Base-by-base conservation (phyloP, 2,888 invertebrate genomes). In the Camponotus fellah region DNA sequence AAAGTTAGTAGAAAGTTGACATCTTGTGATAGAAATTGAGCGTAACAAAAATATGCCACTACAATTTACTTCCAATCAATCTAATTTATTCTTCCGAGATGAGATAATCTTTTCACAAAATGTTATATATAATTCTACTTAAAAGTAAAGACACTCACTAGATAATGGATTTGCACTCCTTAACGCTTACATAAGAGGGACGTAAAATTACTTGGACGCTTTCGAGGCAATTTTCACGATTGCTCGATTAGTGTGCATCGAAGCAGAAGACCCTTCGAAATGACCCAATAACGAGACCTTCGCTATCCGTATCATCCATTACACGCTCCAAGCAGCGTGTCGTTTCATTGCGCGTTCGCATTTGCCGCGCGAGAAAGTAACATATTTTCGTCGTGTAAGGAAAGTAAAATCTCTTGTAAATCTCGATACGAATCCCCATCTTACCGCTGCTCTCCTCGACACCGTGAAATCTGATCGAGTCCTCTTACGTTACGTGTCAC, bases 401-500 rank as follows among this genome's bases (percentile, higher is more conserved):
- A 89, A 86, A 85, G 85, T 82, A 83, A 86, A 84, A 85, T 84
- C 65, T 72, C 49, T 76, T 82, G 17, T 14, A 46, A 40, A 43
- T 46, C 46, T 26, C 65, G 32, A 62, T 80, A 72, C 71, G 79
- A 82, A 84, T 84, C 74, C 75, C 62, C 68, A 46, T 71, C 49
- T 58, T 69, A 82, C 79, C 85, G 81, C 83, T 83, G 69, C 71
- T 76, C 64, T 34, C 60, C 46, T 65, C 26, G 46, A 65, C 77
- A 86, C 85, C 86, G 68, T 85, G 85, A 89, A 84, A 87, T 84
- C 79, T 76, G 81, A 87, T 90, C 88, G 89, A 87, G 89, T 89
- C 87, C 90, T 92, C 91, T 93, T 90, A 86, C 90, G 90, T 92
- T 93, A 91, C 92, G 85, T 85, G 92, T 91, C 88, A 92, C 88